These are phyloP conservation scores for Hyperoplus lanceolatus DNA, from an alignment of 2,797 vertebrate species.

Conservation along the genomic window DNA sequence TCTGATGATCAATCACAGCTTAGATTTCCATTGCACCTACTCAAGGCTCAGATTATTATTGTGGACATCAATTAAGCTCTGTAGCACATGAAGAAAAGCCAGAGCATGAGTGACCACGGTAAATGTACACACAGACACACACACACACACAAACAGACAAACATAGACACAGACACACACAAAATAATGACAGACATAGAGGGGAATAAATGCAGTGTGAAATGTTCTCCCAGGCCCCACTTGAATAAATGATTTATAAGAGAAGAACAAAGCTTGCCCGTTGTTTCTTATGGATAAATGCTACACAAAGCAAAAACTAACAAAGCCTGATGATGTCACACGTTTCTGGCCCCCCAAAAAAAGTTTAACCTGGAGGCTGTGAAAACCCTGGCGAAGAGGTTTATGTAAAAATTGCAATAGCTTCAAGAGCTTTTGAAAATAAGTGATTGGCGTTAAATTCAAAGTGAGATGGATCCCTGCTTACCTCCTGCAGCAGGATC, in stretches of 20 bases:
- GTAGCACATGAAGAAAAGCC: slow-evolving; percentile 13
- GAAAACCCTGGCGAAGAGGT: slow-evolving; percentile 20
- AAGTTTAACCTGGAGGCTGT: slow-evolving; percentile 37
- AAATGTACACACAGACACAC: slow-evolving; percentile 9
- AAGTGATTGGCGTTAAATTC: slow-evolving; percentile 8
- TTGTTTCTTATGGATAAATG: slow-evolving; percentile 78
- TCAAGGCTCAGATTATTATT: slow-evolving; percentile 33
- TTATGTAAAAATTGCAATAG: slow-evolving; percentile 17
- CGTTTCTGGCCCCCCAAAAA: slow-evolving; percentile 20
- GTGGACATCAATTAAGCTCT: slow-evolving; percentile 49
- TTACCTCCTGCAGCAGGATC: slow-evolving; percentile 71
- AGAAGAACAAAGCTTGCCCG: slow-evolving; percentile 63
- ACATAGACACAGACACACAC: neutral
- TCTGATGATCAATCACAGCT: slow-evolving; percentile 56
- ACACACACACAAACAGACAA: neutral
- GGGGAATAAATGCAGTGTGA: slow-evolving; percentile 35
- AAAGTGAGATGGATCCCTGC: slow-evolving; percentile 37
- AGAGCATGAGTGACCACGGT: slow-evolving; percentile 33
- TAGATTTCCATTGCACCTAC: slow-evolving; percentile 30
- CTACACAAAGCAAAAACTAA: slow-evolving; percentile 68
- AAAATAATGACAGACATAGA: slow-evolving; percentile 30
- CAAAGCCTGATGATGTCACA: slow-evolving; percentile 60
- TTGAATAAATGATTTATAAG: slow-evolving; percentile 79
- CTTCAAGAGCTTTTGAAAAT: slow-evolving; percentile 42
- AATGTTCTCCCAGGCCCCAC: slow-evolving; percentile 68